Conservation (phyloP, 2,113 vertebrate genomes). For the Trogon melanurus region DNA sequence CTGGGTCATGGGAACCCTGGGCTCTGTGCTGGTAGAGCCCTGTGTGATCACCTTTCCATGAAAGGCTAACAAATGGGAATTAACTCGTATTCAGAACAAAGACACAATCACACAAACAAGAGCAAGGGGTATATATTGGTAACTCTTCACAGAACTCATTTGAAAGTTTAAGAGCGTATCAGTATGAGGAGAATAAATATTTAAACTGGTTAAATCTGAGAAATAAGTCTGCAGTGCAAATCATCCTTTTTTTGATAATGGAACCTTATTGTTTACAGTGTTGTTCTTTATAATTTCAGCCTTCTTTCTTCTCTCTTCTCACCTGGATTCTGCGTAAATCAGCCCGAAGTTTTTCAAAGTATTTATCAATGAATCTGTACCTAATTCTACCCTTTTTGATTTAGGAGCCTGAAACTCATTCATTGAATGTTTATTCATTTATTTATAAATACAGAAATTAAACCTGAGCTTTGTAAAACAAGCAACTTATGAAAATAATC, state of each 20-base stretch:
- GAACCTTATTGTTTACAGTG: neutral
- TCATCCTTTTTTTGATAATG: neutral
- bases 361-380: slow-evolving; percentile 12
- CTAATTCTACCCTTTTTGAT: neutral
- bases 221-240: neutral
- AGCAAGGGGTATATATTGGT: neutral
- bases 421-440: neutral
- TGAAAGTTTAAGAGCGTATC: neutral
- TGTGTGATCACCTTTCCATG: neutral
- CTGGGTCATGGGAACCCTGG: neutral
- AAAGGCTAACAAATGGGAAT: neutral
- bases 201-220: neutral
- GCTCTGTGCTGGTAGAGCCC: neutral
- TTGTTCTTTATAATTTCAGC: neutral
- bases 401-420: neutral
- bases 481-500: neutral
- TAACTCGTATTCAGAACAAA: neutral
- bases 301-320: slow-evolving; percentile 7
- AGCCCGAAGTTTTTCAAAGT: neutral
- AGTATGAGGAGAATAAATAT: neutral
- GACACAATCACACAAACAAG: neutral
- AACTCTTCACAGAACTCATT: neutral
- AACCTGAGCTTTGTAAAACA: neutral
- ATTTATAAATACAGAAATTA: neutral
- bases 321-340: neutral